A percentile compares a stretch with the other conserved stretches of the same genome.
phyloP scores from a whole-genome alignment of 2,797 vertebrate species.

The Rallus crepitans region DNA sequence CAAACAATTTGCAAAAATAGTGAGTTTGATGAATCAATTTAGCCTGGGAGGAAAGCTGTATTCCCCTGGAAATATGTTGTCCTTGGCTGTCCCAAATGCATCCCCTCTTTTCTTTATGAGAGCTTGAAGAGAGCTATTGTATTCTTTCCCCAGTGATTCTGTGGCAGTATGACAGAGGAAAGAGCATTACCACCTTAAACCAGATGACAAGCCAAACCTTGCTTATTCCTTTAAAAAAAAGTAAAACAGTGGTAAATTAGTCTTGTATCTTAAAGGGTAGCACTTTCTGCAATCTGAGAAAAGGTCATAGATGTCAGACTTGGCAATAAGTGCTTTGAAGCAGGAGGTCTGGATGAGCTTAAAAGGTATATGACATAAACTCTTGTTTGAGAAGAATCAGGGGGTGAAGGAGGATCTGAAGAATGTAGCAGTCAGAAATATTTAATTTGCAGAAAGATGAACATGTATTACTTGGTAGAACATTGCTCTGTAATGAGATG shows the following conservation, averaged over 20 bases:
- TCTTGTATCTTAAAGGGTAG: not conserved
- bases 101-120: not conserved
- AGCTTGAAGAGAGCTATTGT: not conserved
- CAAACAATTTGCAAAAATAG: not conserved
- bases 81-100: not conserved
- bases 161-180: not conserved
- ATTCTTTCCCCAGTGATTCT: not conserved
- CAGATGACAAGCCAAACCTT: not conserved
- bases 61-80: not conserved
- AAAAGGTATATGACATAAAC: not conserved
- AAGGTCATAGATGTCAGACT: fast-evolving
- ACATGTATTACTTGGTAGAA: not conserved
- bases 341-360: not conserved
- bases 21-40: not conserved
- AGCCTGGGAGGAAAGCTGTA: not conserved
- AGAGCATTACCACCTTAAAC: not conserved
- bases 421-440: not conserved
- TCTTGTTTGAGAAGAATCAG: not conserved
- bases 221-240: not conserved
- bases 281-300: not conserved
- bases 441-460: not conserved
- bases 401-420: fast-evolving
- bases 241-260: not conserved
- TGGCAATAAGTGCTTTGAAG: not conserved
- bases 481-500: not conserved